Conservation (phyloP, 2,888 invertebrate genomes). For the Desoria tigrina region DNA sequence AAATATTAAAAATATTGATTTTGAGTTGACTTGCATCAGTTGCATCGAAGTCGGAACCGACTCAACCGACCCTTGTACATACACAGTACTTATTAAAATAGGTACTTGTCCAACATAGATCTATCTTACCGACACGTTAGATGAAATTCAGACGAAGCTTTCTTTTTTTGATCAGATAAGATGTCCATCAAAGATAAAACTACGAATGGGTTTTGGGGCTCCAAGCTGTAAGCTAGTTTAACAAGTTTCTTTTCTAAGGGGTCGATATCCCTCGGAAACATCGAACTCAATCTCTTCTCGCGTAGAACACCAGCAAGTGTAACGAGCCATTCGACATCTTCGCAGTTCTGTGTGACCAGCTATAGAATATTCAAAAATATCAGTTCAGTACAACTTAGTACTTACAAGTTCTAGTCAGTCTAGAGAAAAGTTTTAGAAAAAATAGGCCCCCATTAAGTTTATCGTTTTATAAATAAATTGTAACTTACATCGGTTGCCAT, state of each 20-base stretch:
- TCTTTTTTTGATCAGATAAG: background rate
- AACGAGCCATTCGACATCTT: slow-evolving; percentile 9
- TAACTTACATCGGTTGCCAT: background rate
- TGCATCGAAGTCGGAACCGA: background rate
- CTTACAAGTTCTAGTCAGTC: background rate
- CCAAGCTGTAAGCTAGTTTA: background rate
- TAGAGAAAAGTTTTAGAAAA: too few relatives aligned
- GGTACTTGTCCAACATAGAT: background rate
- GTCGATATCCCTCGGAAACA: background rate
- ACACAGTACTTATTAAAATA: too few relatives aligned
- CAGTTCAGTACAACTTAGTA: background rate
- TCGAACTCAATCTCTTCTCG: background rate
- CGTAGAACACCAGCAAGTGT: background rate
- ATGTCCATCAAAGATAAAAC: background rate
- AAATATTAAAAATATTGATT: slow-evolving; percentile 5
- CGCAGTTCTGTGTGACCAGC: background rate
- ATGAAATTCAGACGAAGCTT: background rate
- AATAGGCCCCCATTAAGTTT: background rate
- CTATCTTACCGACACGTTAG: background rate
- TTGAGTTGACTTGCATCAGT: too few relatives aligned
- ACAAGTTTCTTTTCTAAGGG: slow-evolving; percentile 1
- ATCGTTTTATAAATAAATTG: too few relatives aligned
- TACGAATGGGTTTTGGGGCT: slow-evolving; percentile 10
- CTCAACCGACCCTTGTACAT: too few relatives aligned
- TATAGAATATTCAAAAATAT: too few relatives aligned